Conservation (phyloP, 2,113 vertebrate species). For the Gobius niger region DNA sequence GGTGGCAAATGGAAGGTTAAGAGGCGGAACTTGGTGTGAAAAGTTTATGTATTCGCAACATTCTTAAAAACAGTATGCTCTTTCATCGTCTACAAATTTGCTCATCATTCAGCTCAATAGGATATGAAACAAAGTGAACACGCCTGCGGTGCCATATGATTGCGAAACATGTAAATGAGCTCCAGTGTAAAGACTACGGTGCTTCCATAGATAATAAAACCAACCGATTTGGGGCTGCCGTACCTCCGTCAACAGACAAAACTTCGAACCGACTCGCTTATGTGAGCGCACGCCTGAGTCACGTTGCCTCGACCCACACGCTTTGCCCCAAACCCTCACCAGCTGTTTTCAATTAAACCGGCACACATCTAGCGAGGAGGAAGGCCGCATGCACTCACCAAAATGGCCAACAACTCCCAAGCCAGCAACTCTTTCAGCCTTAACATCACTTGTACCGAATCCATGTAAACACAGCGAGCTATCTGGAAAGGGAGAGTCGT, state of each 20-base stretch:
- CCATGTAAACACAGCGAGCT: constrained; percentile 51
- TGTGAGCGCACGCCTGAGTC: constrained; percentile 35
- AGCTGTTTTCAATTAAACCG: constrained; percentile 62
- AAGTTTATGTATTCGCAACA: too few relatives aligned
- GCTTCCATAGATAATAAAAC: too few relatives aligned
- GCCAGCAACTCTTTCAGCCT: constrained; percentile 53
- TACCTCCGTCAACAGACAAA: constrained; percentile 24
- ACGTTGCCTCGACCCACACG: constrained; percentile 34
- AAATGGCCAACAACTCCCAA: constrained; percentile 31
- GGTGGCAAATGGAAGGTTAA: too few relatives aligned
- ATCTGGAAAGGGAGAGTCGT: constrained; percentile 22
- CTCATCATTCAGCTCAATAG: too few relatives aligned
- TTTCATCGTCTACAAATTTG: too few relatives aligned
- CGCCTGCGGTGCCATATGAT: too few relatives aligned
- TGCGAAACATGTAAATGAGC: too few relatives aligned
- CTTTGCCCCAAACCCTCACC: constrained; percentile 49
- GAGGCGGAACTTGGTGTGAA: too few relatives aligned
- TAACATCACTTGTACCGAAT: constrained; percentile 44
- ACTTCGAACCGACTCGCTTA: constrained; percentile 29
- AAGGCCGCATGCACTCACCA: constrained; percentile 40
- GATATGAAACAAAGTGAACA: too few relatives aligned
- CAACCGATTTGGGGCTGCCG: constrained; percentile 1
- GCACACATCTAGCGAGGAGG: constrained; percentile 39
- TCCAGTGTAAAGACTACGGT: too few relatives aligned
- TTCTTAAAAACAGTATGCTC: too few relatives aligned